These are phyloP conservation scores for Lasioglossum morio DNA, from an alignment of 2,888 invertebrate genomes.

Conservation along the genomic window DNA sequence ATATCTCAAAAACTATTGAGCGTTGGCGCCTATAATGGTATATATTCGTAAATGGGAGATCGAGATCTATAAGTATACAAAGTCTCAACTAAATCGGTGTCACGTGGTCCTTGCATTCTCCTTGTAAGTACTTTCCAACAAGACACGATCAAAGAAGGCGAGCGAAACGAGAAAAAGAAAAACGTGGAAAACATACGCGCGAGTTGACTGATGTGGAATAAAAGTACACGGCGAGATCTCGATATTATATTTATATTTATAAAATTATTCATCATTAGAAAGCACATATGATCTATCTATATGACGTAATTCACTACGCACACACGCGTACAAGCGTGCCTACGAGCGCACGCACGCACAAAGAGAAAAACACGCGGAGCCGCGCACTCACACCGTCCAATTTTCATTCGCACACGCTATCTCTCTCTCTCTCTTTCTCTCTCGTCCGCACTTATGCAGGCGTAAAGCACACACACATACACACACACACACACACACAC, in stretches of 20 bases:
- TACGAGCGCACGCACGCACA: constrained; percentile 70
- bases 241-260: constrained; percentile 83
- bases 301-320: constrained; percentile 81
- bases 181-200: background rate
- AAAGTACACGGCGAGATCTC: constrained; percentile 78
- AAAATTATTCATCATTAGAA: constrained; percentile 84
- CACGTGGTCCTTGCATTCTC: too few relatives aligned
- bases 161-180: too few relatives aligned
- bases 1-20: too few relatives aligned
- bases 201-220: constrained; percentile 58
- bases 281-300: constrained; percentile 83
- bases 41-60: too few relatives aligned
- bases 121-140: too few relatives aligned
- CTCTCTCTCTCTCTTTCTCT: background rate
- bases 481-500: constrained; percentile 55
- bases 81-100: too few relatives aligned
- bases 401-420: constrained; percentile 26
- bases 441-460: constrained; percentile 16
- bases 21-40: too few relatives aligned
- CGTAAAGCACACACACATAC: constrained; percentile 47
- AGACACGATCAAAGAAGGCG: too few relatives aligned
- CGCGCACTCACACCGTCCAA: constrained; percentile 55
- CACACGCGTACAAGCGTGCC: constrained; percentile 74
- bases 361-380: constrained; percentile 58
- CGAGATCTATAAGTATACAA: too few relatives aligned